These are phyloP conservation scores for Calameuta pallipes DNA, from an alignment of 2,888 invertebrate species.

Conservation along the genomic window DNA sequence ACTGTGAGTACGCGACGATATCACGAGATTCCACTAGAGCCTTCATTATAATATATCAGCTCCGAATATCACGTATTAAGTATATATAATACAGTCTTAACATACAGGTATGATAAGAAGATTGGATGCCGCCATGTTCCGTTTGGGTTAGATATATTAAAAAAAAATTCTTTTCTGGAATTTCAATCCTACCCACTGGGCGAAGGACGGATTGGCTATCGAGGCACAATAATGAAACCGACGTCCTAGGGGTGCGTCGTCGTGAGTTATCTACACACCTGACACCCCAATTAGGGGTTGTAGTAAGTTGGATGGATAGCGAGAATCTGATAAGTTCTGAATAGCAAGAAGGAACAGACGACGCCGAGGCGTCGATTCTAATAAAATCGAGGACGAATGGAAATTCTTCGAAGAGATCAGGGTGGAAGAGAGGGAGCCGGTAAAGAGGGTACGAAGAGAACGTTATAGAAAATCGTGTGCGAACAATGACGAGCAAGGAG, in stretches of 20 bases:
- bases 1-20: not conserved
- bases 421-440: not conserved
- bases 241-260: constrained; percentile 26
- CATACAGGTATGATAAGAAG: not conserved
- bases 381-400: not conserved
- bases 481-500: not conserved
- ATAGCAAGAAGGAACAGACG: constrained; percentile 32
- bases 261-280: constrained; percentile 36
- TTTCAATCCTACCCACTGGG: not conserved
- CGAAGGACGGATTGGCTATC: not conserved
- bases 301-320: not conserved
- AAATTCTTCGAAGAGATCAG: not conserved
- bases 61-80: not conserved
- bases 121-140: not conserved
- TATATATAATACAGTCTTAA: not conserved
- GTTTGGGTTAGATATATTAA: not conserved
- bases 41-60: constrained; percentile 3
- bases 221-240: constrained; percentile 43
- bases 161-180: not conserved
- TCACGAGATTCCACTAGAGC: constrained; percentile 23
- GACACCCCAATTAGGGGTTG: constrained; percentile 31
- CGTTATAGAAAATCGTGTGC: not conserved
- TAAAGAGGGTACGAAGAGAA: not conserved
- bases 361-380: constrained; percentile 30
- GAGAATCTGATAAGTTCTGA: constrained; percentile 26